A percentile compares a stretch with the other conserved stretches of the same genome.
These are phyloP conservation scores for Anableps anableps DNA, from an alignment of 2,797 vertebrate genomes.

Conservation along the genomic window DNA sequence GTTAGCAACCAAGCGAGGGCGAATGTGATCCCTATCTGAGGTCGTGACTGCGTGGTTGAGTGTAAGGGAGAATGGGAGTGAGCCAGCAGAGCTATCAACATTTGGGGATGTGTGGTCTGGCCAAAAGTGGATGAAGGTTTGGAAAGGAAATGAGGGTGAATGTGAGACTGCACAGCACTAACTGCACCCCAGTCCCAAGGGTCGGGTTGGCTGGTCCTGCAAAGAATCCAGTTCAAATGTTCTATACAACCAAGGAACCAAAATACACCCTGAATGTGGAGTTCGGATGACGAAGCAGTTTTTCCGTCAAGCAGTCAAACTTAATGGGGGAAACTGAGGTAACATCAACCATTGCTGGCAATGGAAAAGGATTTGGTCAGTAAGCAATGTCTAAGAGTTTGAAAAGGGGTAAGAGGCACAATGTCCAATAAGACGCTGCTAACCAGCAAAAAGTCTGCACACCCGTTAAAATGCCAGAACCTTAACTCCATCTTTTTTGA, in stretches of 20 bases:
- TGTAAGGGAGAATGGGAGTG: constrained; percentile 56
- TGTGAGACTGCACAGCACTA: constrained; percentile 64
- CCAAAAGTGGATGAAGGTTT: constrained; percentile 76
- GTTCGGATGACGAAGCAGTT: constrained; percentile 61
- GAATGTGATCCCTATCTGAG: constrained; percentile 74
- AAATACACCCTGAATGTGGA: constrained; percentile 50
- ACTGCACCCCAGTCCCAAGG: constrained; percentile 29
- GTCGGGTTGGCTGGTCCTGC: constrained; percentile 52
- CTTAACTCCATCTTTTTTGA: neutral
- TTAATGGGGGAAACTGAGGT: constrained; percentile 49
- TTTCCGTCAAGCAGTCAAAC: constrained; percentile 44
- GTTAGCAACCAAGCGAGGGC: constrained; percentile 69
- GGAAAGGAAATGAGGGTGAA: constrained; percentile 72
- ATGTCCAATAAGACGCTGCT: constrained; percentile 9
- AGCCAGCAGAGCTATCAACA: constrained; percentile 68
- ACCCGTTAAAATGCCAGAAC: neutral
- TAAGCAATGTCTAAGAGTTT: constrained; percentile 28
- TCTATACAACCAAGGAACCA: constrained; percentile 47
- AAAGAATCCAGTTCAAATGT: constrained; percentile 58
- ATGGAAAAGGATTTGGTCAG: neutral
- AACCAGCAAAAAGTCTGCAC: neutral
- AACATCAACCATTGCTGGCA: constrained; percentile 50
- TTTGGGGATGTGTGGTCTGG: constrained; percentile 77
- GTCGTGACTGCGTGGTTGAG: constrained; percentile 57
- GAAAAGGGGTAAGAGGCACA: constrained; percentile 38